phyloP scores from a whole-genome alignment of 2,113 vertebrate genomes.

The Rhinopomastus cyanomelas region DNA sequence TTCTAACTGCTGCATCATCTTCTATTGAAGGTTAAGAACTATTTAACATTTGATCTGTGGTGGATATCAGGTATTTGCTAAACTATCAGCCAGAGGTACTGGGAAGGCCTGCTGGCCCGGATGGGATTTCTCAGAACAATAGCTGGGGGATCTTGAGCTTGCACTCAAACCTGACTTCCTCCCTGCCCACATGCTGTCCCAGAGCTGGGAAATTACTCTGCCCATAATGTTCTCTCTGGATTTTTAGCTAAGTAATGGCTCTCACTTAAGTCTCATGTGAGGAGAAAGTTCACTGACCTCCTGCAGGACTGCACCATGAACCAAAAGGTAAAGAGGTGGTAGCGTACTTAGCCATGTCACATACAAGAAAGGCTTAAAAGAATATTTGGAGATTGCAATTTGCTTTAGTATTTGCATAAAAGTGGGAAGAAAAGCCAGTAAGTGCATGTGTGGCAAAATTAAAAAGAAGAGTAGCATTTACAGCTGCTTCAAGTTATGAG shows the following conservation, averaged over 20 bases:
- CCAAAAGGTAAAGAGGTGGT: neutral
- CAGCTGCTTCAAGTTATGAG: neutral
- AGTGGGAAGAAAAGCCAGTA: neutral
- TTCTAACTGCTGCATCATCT: neutral
- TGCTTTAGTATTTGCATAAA: neutral
- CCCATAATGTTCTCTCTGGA: neutral
- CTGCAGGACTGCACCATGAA: neutral
- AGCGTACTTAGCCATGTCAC: neutral
- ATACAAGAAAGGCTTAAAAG: neutral
- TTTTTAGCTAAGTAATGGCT: neutral
- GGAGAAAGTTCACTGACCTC: neutral
- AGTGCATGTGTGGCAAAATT: neutral
- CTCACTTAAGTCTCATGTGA: neutral
- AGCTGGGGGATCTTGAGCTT: neutral
- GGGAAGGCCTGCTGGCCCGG: neutral
- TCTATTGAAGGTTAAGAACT: neutral
- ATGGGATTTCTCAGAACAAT: neutral
- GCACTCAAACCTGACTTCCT: neutral
- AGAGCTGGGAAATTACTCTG: neutral
- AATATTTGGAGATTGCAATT: neutral
- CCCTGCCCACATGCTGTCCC: neutral
- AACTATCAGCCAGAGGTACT: neutral
- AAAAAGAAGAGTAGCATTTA: neutral
- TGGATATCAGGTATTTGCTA: neutral
- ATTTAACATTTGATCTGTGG: too few relatives aligned